Conservation (phyloP, 1,140 invertebrate genomes). For the Bombus waltoni region DNA sequence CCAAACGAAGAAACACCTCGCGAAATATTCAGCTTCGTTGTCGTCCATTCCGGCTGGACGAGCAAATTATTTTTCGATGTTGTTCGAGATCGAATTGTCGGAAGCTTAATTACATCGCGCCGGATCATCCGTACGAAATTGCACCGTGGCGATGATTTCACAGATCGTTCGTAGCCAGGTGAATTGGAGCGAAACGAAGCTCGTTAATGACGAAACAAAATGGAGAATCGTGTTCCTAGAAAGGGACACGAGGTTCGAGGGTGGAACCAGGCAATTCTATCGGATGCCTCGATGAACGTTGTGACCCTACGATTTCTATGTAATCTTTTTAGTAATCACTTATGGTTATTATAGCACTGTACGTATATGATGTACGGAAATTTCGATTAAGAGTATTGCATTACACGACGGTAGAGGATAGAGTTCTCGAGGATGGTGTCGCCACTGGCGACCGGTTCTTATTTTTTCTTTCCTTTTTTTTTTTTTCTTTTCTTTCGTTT, state of each 20-base stretch:
- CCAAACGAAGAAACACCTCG: not conserved
- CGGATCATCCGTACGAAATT: not conserved
- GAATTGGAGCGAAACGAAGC: slow-evolving; percentile 2
- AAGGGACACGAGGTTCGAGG: not conserved
- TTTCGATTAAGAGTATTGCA: slow-evolving; percentile 42
- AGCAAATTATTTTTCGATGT: not conserved
- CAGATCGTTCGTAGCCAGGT: slow-evolving; percentile 15
- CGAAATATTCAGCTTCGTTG: slow-evolving; percentile 34
- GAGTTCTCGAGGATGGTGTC: slow-evolving; percentile 27
- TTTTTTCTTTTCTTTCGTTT: not conserved
- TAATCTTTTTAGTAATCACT: slow-evolving; percentile 39
- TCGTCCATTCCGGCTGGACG: slow-evolving; percentile 15
- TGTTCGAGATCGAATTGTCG: not conserved
- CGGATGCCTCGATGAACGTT: not conserved
- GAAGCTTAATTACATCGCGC: not conserved
- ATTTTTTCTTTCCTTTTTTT: not conserved
- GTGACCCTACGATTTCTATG: slow-evolving; percentile 19
- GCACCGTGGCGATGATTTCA: slow-evolving; percentile 20
- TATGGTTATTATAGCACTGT: slow-evolving; percentile 32
- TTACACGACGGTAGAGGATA: slow-evolving; percentile 24
- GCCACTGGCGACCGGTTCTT: slow-evolving; percentile 13
- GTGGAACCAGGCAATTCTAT: not conserved
- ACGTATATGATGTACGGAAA: slow-evolving; percentile 17
- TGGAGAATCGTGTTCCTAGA: not conserved
- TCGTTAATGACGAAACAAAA: slow-evolving; percentile 21